A percentile compares a stretch with the other conserved stretches of the same genome.
Evolutionary conservation across 1,140 invertebrate genomes (phyloP).

Genomic region (Lepeophtheirus salmonis): DNA sequence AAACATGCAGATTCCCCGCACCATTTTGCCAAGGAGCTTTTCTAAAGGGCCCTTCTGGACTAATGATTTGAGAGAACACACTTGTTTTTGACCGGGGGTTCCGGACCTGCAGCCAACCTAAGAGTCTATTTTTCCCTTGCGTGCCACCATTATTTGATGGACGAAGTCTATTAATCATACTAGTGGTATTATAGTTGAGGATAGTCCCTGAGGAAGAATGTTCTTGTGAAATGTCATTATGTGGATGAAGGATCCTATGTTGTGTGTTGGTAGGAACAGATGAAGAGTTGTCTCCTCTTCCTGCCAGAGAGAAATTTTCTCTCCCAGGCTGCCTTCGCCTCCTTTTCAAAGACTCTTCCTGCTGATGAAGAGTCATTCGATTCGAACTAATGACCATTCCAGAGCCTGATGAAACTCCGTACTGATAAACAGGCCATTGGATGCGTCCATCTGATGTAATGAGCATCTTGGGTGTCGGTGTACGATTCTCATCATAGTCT

Average conservation of each 20-base stretch:
- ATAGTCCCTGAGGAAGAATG: no score
- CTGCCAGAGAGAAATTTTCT: slow-evolving; percentile 14
- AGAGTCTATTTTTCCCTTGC: not conserved
- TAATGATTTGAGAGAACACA: slow-evolving; percentile 5
- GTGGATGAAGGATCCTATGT: no score
- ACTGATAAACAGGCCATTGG: slow-evolving; percentile 14
- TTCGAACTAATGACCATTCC: slow-evolving; percentile 4
- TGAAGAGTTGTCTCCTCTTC: no score
- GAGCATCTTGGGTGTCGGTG: slow-evolving; percentile 12
- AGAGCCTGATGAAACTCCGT: slow-evolving; percentile 5
- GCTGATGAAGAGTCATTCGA: not conserved
- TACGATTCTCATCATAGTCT: not conserved
- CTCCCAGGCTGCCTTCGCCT: not conserved
- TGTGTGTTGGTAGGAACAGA: not conserved
- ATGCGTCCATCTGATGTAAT: not conserved
- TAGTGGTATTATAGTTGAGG: not conserved
- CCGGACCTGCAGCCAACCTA: slow-evolving; percentile 16
- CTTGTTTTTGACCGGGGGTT: slow-evolving; percentile 5
- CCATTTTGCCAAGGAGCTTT: slow-evolving; percentile 10
- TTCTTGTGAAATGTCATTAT: no score
- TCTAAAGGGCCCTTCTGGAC: slow-evolving; percentile 11
- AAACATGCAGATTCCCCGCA: slow-evolving; percentile 7
- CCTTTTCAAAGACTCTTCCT: not conserved
- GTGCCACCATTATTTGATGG: not conserved
- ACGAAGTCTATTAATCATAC: not conserved